These are phyloP conservation scores for Uromys caudimaculatus DNA, from an alignment of 2,797 vertebrate genomes.

Conservation along the genomic window DNA sequence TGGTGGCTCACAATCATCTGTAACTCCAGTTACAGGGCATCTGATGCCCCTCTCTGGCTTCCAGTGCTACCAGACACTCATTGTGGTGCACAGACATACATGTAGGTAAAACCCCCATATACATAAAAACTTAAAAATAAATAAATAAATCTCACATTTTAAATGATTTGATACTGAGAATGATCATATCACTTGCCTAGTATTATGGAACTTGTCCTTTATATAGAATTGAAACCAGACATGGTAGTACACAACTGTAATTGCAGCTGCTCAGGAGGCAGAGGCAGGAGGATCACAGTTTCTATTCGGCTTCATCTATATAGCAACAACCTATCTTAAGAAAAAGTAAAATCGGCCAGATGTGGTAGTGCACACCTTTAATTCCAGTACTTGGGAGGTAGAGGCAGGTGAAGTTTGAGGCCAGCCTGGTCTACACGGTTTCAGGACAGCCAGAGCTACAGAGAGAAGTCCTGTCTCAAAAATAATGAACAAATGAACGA, in stretches of 20 bases:
- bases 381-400: not conserved
- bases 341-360: not conserved
- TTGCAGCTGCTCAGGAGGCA: not conserved
- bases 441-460: not conserved
- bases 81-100: not conserved
- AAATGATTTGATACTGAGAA: not conserved
- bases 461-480: not conserved
- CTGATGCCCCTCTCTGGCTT: not conserved
- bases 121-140: not conserved
- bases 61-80: not conserved
- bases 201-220: not conserved
- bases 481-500: not conserved
- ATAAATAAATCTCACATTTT: not conserved
- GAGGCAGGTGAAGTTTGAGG: not conserved
- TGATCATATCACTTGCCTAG: conserved; percentile 19
- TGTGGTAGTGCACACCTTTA: not conserved
- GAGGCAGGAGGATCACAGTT: not conserved
- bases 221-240: not conserved
- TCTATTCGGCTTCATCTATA: too few relatives aligned
- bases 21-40: not conserved
- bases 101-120: not conserved
- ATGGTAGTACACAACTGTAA: not conserved
- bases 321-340: not conserved
- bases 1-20: not conserved
- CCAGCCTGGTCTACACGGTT: not conserved